A percentile compares a stretch with the other conserved stretches of the same genome.
Evolutionary conservation across 2,888 invertebrate species (phyloP).

Genomic region (Exephanes ischioxanthus): DNA sequence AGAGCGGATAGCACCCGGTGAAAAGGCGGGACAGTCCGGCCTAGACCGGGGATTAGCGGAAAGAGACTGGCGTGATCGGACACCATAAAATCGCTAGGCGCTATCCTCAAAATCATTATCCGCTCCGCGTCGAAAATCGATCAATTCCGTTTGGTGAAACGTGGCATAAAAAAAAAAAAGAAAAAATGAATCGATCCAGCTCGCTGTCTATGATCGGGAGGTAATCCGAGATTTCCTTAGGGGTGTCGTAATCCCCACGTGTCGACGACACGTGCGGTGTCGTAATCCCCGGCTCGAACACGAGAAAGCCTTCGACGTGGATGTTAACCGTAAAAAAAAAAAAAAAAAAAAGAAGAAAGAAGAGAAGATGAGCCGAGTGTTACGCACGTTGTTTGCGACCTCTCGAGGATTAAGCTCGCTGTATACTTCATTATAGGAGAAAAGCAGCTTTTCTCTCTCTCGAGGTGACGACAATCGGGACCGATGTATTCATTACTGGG

Average conservation of each 20-base stretch:
- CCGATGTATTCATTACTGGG: constrained; percentile 47
- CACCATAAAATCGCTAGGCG: constrained; percentile 34
- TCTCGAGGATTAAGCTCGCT: constrained; percentile 57
- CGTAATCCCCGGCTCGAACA: constrained; percentile 52
- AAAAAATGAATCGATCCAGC: constrained; percentile 3
- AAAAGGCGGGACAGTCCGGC: constrained; percentile 19
- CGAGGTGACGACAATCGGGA: constrained; percentile 33
- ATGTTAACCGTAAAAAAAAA: neutral
- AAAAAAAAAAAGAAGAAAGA: neutral
- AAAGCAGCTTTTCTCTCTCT: constrained; percentile 59
- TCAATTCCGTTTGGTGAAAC: constrained; percentile 46
- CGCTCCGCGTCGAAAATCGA: constrained; percentile 50
- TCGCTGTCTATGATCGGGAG: constrained; percentile 42
- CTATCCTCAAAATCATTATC: constrained; percentile 37
- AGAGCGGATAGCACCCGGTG: neutral
- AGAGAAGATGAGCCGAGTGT: constrained; percentile 20
- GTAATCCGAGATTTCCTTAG: constrained; percentile 66
- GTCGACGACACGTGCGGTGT: constrained; percentile 64
- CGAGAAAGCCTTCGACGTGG: constrained; percentile 54
- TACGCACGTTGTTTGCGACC: constrained; percentile 49
- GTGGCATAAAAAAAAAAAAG: constrained; percentile 21
- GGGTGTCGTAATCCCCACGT: neutral
- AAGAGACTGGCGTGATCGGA: constrained; percentile 43
- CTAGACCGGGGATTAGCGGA: constrained; percentile 34
- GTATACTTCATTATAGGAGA: constrained; percentile 55